Evolutionary conservation across 2,113 vertebrate species (phyloP).

Genomic region (Perca schrenkii): DNA sequence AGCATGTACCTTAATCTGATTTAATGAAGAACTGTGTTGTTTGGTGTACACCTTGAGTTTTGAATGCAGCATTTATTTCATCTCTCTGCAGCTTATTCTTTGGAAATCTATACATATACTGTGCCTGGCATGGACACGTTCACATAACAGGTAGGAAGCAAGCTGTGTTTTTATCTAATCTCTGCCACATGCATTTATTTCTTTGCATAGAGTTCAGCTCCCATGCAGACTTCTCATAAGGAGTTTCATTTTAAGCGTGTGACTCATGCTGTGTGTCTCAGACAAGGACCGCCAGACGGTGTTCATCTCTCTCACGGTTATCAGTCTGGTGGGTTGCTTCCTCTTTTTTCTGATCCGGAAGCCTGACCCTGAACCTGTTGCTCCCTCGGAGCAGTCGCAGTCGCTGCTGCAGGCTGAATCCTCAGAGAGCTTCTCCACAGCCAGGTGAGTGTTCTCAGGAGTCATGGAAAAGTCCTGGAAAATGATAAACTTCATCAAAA

Average conservation of each 20-base stretch:
- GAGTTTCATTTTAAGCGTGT: conserved; percentile 14
- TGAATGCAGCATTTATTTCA: neutral
- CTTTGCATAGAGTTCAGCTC: neutral
- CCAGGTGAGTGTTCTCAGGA: conserved; percentile 57
- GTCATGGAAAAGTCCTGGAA: neutral
- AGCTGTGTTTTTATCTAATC: fast-evolving
- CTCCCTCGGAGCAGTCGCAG: conserved; percentile 61
- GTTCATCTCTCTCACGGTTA: conserved; percentile 95
- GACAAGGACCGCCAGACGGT: conserved; percentile 94
- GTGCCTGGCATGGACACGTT: conserved; percentile 93
- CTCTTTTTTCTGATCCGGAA: conserved; percentile 96
- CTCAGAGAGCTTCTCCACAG: conserved; percentile 50
- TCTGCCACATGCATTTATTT: neutral
- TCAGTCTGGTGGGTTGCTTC: conserved; percentile 96
- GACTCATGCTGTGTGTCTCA: conserved; percentile 73
- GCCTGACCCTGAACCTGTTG: conserved; percentile 77
- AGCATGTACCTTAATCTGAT: neutral
- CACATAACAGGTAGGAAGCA: conserved; percentile 89
- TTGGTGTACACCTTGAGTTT: neutral
- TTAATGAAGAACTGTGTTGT: neutral
- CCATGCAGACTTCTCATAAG: neutral
- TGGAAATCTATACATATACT: conserved; percentile 97
- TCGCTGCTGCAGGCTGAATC: conserved; percentile 69
- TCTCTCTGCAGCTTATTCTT: conserved; percentile 91
- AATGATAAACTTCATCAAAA: neutral